Evolutionary conservation across 2,888 invertebrate species (phyloP), one percentile per base, ranked within the genome.

Genomic region (Crepidodera aurea): DNA sequence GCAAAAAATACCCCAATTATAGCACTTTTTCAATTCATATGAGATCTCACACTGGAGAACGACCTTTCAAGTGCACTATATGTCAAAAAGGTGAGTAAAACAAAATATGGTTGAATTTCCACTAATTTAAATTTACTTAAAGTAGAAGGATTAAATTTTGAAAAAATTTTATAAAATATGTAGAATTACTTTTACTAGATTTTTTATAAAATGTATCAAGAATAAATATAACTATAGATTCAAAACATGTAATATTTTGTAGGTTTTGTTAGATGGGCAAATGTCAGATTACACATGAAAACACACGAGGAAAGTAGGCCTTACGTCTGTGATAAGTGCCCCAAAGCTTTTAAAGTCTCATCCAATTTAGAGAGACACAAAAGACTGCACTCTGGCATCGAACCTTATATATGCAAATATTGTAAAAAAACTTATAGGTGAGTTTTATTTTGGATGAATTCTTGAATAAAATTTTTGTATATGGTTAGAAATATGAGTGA

Each of bases 11-110:
- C 68, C 79, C 80, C 2, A 80, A 79, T 69, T 77, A 77, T 0
- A 81, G 81, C 64, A 79, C 79, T n/a, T 78, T 80, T 61, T 72
- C 73, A 53, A 77, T 88, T 65, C 88, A 88, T 82, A 86, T 85
- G 85, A 83, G 87, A 75, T 86, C 86, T 66, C 87, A 87, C 83
- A 83, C 82, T 13, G 82, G 79, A 1, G 79, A 80, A 61, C 76
- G 74, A 59, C 81, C 81, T 0, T 77, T 76, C 68, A 64, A 75
- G 42, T 76, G 76, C 59, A 64, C 73, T 13, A 60, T 70, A 18
- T 78, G 78, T 55, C 78, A 78, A 1, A 80, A 79, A 65, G 77
- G 78, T 10, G 10, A 29, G 6, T 29, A 5, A 8, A 29, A n/a
- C n/a, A n/a, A n/a, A n/a, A n/a, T n/a, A n/a, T n/a, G n/a, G n/a